Conservation (phyloP, 2,113 vertebrate species). For the Saccopteryx bilineata region DNA sequence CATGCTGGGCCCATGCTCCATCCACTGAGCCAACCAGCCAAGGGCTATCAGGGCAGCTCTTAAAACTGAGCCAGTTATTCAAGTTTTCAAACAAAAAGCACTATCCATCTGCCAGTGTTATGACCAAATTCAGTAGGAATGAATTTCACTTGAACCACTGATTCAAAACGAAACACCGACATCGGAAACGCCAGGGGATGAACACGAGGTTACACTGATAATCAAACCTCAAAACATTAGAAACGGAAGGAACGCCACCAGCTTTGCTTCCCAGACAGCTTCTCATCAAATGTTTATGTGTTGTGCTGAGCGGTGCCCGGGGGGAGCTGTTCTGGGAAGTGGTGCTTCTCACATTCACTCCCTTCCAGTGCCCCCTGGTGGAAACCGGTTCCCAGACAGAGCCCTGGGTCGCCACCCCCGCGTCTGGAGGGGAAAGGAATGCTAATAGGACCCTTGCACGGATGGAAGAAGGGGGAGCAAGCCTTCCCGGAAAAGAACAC, state of each 20-base stretch:
- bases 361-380: neutral
- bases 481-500: neutral
- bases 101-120: neutral
- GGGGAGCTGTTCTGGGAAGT: neutral
- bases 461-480: neutral
- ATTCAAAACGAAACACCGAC: constrained; percentile 48
- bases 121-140: neutral
- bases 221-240: neutral
- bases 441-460: rapidly evolving
- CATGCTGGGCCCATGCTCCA: too few species aligned
- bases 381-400: neutral
- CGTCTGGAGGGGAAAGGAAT: neutral
- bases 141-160: constrained; percentile 11
- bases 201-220: neutral
- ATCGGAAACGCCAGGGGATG: neutral
- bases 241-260: neutral
- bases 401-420: neutral
- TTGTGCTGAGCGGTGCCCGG: neutral
- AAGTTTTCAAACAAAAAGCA: constrained; percentile 20
- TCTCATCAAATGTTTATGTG: neutral
- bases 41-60: neutral
- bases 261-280: neutral
- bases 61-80: neutral
- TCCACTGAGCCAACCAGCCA: too few species aligned
- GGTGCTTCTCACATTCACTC: neutral